Percentiles rank a stretch among this genome's conserved stretches.
Evolutionary conservation across 2,113 vertebrate species (phyloP).

Genomic region (Hypanus sabinus): DNA sequence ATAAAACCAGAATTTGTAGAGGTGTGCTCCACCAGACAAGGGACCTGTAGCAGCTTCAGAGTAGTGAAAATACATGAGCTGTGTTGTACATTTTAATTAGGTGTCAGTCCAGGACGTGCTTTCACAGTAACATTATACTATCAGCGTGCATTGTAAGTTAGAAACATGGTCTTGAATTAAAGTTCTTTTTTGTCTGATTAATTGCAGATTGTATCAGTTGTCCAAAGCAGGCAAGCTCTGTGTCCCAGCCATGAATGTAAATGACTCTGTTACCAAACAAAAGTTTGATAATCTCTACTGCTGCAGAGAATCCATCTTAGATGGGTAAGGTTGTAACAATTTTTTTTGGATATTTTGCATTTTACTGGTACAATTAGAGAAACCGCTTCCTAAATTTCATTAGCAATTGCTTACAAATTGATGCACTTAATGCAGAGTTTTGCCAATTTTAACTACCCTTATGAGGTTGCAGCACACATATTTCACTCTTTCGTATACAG

Average conservation of each 20-base stretch:
- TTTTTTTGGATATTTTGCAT: not conserved
- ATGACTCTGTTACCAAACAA: constrained; percentile 97
- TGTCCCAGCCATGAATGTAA: constrained; percentile 97
- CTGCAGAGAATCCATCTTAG: constrained; percentile 94
- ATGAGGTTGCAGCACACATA: not conserved
- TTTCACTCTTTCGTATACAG: too few relatives aligned
- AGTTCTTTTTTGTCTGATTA: not conserved
- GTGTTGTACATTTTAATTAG: not conserved
- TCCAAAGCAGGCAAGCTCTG: constrained; percentile 96
- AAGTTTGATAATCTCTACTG: constrained; percentile 98
- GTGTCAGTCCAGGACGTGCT: not conserved
- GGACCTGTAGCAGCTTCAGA: not conserved
- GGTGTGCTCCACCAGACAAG: too few relatives aligned
- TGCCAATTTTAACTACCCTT: not conserved
- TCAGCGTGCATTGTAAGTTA: not conserved
- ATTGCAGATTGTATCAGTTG: constrained; percentile 84
- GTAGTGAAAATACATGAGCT: not conserved
- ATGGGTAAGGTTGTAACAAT: constrained; percentile 69
- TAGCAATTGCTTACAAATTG: not conserved
- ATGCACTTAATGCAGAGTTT: not conserved
- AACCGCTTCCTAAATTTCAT: not conserved
- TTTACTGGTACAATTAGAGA: too few relatives aligned
- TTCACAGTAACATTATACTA: not conserved
- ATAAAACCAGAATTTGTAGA: too few relatives aligned
- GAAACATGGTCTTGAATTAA: not conserved